Evolutionary conservation across 2,888 invertebrate species (phyloP), one percentile per base, ranked within the genome.

Genomic region (Tetanocera ferruginea): DNA sequence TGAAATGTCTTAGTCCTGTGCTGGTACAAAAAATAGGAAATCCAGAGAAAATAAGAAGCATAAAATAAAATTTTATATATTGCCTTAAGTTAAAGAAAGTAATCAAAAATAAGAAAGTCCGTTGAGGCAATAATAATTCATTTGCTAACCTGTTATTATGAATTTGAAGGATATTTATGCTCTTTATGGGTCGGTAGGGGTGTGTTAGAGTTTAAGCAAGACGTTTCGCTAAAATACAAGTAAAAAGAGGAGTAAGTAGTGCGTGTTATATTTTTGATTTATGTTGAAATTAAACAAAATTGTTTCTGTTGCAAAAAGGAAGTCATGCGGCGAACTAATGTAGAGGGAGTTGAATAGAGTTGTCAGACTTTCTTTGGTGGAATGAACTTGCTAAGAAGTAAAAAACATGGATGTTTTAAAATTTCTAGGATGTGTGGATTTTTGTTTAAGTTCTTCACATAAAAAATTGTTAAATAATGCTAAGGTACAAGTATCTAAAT

Each of bases 1-100:
- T 80, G 81, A 81, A 80, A 81, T 79, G 80, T 80, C 28, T 49
- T n/a, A 25, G 60, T 60, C 62, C 62, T 25, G 49, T 28, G 73
- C 66, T 28, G 34, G 49, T 34, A n/a, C n/a, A n/a, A n/a, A n/a
- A 49, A 9, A 64, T 9, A 51, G 3, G 49, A 64, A 49, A 49
- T 64, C 73, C 17, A 14, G 8, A 49, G 14, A 52, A 43, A 4
- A 55, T 19, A 17, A 25, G 25, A 23, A 60, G 34, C 34, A 37
- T 66, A 28, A 25, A 25, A 43, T 5, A 60, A 52, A 55, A 6
- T 43, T 43, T 14, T 14, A 37, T 37, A 37, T 34, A 69, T 69
- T 51, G 49, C 69, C 51, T 1, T 17, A 23, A 74, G 25, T 28
- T 31, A 64, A 51, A 51, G 31, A 75, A 75, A 74, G 49, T 25